Percentiles rank a stretch among this genome's conserved stretches.
Evolutionary conservation across 2,888 invertebrate species (phyloP).

Genomic region (Thereva nobilitata): DNA sequence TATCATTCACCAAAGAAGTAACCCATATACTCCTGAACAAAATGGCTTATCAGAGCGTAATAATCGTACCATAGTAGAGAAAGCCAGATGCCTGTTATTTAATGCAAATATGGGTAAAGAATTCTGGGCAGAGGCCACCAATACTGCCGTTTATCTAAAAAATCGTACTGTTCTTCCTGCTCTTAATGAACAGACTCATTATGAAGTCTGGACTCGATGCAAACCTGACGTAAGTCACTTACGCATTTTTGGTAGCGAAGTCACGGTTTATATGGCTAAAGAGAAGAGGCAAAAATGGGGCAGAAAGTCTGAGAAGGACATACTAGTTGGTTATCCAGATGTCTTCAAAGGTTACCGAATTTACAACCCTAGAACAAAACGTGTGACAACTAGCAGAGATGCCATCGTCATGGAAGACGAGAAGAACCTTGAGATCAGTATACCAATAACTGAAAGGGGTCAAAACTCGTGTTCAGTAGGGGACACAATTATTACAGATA

Average conservation of each 20-base stretch:
- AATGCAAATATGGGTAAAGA: constrained; percentile 37
- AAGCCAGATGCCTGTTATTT: constrained; percentile 41
- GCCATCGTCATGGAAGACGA: too few relatives aligned
- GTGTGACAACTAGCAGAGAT: too few relatives aligned
- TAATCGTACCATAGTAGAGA: constrained; percentile 43
- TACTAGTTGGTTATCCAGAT: constrained; percentile 50
- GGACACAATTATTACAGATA: too few relatives aligned
- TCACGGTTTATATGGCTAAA: too few relatives aligned
- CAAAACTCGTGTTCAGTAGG: too few relatives aligned
- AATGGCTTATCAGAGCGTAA: constrained; percentile 15
- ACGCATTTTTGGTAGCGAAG: constrained; percentile 52
- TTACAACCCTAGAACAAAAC: constrained; percentile 32
- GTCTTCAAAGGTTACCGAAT: constrained; percentile 45
- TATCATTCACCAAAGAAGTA: constrained; percentile 27
- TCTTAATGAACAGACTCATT: constrained; percentile 47
- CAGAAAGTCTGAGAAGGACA: constrained; percentile 45
- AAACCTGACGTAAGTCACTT: constrained; percentile 50
- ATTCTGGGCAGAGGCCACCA: constrained; percentile 43
- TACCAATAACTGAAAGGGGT: too few relatives aligned
- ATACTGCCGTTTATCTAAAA: constrained; percentile 42
- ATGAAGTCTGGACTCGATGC: too few relatives aligned
- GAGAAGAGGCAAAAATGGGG: constrained; percentile 49
- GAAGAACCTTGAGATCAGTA: too few relatives aligned
- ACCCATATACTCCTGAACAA: constrained; percentile 1
- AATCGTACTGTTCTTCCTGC: constrained; percentile 29